Base-by-base conservation (phyloP, 92 coral and sea anemone genomes). In the Epizoanthus illoricatus region DNA sequence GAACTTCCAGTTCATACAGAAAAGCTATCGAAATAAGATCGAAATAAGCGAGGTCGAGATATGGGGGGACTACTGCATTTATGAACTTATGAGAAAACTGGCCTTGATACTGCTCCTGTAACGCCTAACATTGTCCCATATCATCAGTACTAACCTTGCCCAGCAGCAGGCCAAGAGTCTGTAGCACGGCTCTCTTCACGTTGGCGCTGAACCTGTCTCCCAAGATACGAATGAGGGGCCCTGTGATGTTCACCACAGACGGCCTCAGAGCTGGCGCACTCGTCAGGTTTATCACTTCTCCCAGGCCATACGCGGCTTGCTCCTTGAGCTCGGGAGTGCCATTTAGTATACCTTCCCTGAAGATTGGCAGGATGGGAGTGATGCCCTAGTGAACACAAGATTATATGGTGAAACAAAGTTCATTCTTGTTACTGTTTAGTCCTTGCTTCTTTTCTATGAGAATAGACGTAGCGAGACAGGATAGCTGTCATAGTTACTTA, bases 121-220 rank as follows among this genome's bases (percentile, higher is more conserved):
- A 28, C 36, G 2, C 36, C 36, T 28, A 2, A 28, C 36, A 2
- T 28, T 28, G 36, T 28, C 2, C 36, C 36, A 5, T 52, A 52
- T 52, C 16, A n/a, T 21, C 23, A 74, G 16, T 7, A 43, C 95
- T 58, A 73, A 96, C 99, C 88, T 96, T 96, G 81, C 92, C 97
- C 72, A 96, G 91, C 80, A 96, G 86, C 59, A 96, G 87, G 0
- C 97, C 99, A 24, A 96, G 84, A 1, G 99, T 96, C 79, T 93
- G 90, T 60, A 96, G 89, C 47, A 96, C 99, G 7, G 99, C 99
- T 13, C 92, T 95, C 81, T 96, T 96, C 63, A 96, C 99, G 75
- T 96, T 96, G 90, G 98, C 94, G 28, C 98, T 91, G 80, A 96
- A 96, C 21, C 99, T 90, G 89, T 96, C 99, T 33, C 98, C 98